Percentiles rank a stretch among this genome's conserved stretches.
Evolutionary conservation across 2,797 vertebrate genomes (phyloP).

Genomic region (Labeo calbasu): DNA sequence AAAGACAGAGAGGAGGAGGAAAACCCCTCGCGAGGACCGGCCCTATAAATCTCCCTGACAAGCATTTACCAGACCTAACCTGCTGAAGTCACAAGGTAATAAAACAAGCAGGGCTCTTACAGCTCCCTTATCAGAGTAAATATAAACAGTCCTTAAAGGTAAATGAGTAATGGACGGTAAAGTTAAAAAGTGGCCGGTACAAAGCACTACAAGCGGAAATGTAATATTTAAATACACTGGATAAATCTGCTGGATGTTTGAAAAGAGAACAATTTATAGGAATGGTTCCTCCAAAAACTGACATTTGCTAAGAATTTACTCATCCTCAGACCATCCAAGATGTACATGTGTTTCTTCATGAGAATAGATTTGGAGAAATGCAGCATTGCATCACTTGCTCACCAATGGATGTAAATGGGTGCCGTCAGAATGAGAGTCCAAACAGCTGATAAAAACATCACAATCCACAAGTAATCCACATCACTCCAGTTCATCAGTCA

Average conservation of each 20-base stretch:
- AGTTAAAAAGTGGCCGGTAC: slow-evolving; percentile 9
- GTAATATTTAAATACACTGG: background rate
- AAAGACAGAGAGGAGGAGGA: slow-evolving; percentile 41
- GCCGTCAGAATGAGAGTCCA: background rate
- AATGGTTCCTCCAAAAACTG: background rate
- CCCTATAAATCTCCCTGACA: slow-evolving; percentile 47
- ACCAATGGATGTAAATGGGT: background rate
- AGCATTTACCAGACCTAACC: slow-evolving; percentile 39
- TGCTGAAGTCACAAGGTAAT: slow-evolving; percentile 53
- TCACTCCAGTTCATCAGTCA: background rate
- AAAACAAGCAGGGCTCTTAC: slow-evolving; percentile 50
- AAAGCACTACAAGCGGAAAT: background rate
- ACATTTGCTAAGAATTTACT: background rate
- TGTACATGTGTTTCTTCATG: background rate
- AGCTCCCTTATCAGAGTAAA: slow-evolving; percentile 48
- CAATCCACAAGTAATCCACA: background rate
- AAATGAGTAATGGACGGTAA: slow-evolving; percentile 15
- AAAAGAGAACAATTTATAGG: background rate
- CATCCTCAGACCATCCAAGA: background rate
- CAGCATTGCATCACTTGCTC: background rate
- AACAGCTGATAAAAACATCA: background rate
- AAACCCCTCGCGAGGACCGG: slow-evolving; percentile 2
- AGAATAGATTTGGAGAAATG: background rate
- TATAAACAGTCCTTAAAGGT: slow-evolving; percentile 24
- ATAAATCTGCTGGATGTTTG: background rate